phyloP scores from a whole-genome alignment of 2,797 vertebrate species.

The Pelodytes ibericus region DNA sequence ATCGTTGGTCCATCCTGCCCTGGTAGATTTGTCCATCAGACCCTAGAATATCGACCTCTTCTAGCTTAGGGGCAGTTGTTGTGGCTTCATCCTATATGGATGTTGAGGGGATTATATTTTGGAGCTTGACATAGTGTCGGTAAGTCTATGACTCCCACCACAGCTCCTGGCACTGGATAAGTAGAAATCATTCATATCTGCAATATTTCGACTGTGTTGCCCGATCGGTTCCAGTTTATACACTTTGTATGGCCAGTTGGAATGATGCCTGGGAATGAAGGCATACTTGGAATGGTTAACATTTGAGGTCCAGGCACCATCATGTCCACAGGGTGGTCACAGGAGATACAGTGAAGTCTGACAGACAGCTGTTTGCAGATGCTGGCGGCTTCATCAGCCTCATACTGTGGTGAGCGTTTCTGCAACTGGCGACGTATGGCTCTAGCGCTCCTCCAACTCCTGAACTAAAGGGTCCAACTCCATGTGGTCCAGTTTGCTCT shows the following conservation, averaged over 20 bases:
- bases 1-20: slow-evolving; percentile 67
- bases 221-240: slow-evolving; percentile 74
- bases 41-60: slow-evolving; percentile 75
- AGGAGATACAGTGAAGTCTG: slow-evolving; percentile 80
- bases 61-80: slow-evolving; percentile 59
- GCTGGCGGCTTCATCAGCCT: slow-evolving; percentile 71
- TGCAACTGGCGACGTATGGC: slow-evolving; percentile 72
- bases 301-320: slow-evolving; percentile 64
- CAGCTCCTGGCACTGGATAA: slow-evolving; percentile 65
- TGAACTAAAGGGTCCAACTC: slow-evolving; percentile 81
- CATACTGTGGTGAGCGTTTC: slow-evolving; percentile 60
- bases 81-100: slow-evolving; percentile 35
- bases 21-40: slow-evolving; percentile 79
- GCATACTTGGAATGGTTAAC: slow-evolving; percentile 61
- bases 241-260: slow-evolving; percentile 61
- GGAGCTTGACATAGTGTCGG: slow-evolving; percentile 66
- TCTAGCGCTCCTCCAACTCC: slow-evolving; percentile 79
- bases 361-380: slow-evolving; percentile 76
- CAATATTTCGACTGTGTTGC: slow-evolving; percentile 67
- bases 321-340: slow-evolving; percentile 74
- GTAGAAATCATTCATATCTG: slow-evolving; percentile 60
- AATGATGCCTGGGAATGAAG: slow-evolving; percentile 62
- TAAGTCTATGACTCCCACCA: slow-evolving; percentile 78
- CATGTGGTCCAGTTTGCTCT: slow-evolving; percentile 80
- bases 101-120: slow-evolving; percentile 54